These are phyloP conservation scores for Notothenia rossii DNA, from an alignment of 2,113 vertebrate genomes.

Conservation along the genomic window DNA sequence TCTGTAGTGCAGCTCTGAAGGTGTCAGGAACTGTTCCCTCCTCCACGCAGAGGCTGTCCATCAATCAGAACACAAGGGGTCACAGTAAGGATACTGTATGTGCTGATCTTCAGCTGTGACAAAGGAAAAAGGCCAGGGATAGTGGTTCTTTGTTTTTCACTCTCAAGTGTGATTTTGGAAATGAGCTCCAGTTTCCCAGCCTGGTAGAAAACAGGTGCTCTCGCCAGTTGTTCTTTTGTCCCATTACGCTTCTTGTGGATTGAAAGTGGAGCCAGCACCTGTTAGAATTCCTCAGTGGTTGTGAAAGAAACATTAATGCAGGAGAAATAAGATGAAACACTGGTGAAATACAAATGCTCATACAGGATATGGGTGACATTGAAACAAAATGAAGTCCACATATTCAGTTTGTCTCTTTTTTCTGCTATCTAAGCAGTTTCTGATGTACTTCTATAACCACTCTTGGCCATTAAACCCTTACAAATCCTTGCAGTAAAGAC, in stretches of 20 bases:
- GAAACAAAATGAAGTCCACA: too few relatives aligned
- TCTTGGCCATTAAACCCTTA: neutral
- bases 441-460: neutral
- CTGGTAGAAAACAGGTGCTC: slow-evolving; percentile 70
- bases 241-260: slow-evolving; percentile 21
- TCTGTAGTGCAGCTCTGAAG: slow-evolving; percentile 57
- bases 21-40: slow-evolving; percentile 13
- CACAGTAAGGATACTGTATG: slow-evolving; percentile 25
- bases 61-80: slow-evolving; percentile 20
- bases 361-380: neutral
- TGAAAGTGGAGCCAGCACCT: slow-evolving; percentile 72
- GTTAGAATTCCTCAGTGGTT: slow-evolving; percentile 62
- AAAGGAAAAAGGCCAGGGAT: slow-evolving; percentile 4
- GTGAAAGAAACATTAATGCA: slow-evolving; percentile 21
- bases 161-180: slow-evolving; percentile 48
- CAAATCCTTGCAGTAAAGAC: neutral
- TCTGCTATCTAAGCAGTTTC: neutral
- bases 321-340: neutral
- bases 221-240: slow-evolving; percentile 74
- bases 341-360: slow-evolving; percentile 34
- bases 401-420: neutral
- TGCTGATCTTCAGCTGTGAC: slow-evolving; percentile 41
- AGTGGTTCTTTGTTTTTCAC: slow-evolving; percentile 41
- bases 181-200: slow-evolving; percentile 66
- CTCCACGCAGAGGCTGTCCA: neutral